Evolutionary conservation across 2,888 invertebrate genomes (phyloP), one percentile per base, ranked within the genome.

Genomic region (Heliconius sara): DNA sequence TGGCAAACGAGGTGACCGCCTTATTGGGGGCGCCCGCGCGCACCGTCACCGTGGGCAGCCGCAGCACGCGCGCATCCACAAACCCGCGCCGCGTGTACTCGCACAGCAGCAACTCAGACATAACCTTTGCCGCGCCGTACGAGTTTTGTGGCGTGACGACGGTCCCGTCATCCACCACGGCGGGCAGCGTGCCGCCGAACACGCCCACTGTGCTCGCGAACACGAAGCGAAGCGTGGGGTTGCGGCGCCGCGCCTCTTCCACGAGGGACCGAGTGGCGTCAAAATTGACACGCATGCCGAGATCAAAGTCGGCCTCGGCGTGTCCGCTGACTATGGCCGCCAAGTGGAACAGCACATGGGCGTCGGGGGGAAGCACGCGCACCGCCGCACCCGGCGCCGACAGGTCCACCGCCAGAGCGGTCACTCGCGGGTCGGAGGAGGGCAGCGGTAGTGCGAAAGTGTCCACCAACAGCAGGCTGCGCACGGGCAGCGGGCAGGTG

Each of bases 1-100:
- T 93, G 4, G 91, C 95, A 80, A 91, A 95, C 67, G 93, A 93
- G n/a, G 95, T 93, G 65, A 94, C 90, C 0, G 95, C 95, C 27
- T 88, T 85, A 83, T 95, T 95, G 22, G 94, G 86, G 3, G 84
- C 86, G 4, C 94, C 94, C 0, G 89, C 89, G n/a, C 95, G 88
- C 16, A 95, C 92, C 77, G 89, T 91, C 67, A 95, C 92, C 3
- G 93, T 92, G 13, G 95, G 94, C 80, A 94, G 84, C 9, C 95
- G 89, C 72, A 93, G 87, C 19, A 88, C 86, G 10, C 91, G 87
- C 4, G 90, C 91, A 81, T 94, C 93, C 2, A 91, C 87, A 76
- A 87, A 91, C 4, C 94, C 92, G 65, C 91, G 90, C n/a, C 95
- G 88, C 12, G 91, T 85, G 83, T 93, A 93, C 68, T 95, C 95